Evolutionary conservation across 2,888 invertebrate species (phyloP), one percentile per base, ranked within the genome.

Genomic region (Anoncus sp.): DNA sequence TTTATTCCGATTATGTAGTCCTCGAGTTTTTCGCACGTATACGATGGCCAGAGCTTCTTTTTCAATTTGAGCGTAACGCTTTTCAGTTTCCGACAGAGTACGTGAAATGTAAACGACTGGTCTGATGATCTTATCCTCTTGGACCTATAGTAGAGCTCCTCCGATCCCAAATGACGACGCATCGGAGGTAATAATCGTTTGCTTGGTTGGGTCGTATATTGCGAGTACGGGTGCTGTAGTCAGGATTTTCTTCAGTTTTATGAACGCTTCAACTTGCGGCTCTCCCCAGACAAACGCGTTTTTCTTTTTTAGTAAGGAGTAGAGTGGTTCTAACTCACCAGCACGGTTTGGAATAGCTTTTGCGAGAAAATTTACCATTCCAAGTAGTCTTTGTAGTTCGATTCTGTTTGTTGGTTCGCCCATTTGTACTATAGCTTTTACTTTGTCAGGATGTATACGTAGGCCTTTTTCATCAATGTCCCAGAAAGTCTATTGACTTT

Each of bases 31-130:
- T 90, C 87, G 6, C 84, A 82, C 3, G 87, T 88, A 82, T 85
- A 87, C 0, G 83, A 89, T 66, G 5, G 87, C 90, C 4, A 91
- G 74, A 0, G 88, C 86, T 82, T 91, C 89, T 75, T 87, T 16
- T n/a, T n/a, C n/a, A n/a, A n/a, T n/a, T n/a, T n/a, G n/a, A n/a
- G n/a, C n/a, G n/a, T n/a, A n/a, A n/a, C 85, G 65, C 18, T 79
- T 79, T 75, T 91, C 89, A 3, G 88, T 79, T 4, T 66, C 66
- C 6, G 83, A 83, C 22, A 90, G 66, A 9, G 85, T 80, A 75
- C 85, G 77, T 2, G 87, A 88, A 2, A 85, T 87, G 78, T 86
- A 90, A 4, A 84, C 83, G 1, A 91, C 84, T n/a, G n/a, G n/a
- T n/a, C n/a, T n/a, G n/a, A n/a, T n/a, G n/a, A 14, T 86, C 83